Percentiles rank a stretch among this genome's conserved stretches.
Conservation (phyloP, 23 tunicate genomes). For the Trididemnum nubilum region DNA sequence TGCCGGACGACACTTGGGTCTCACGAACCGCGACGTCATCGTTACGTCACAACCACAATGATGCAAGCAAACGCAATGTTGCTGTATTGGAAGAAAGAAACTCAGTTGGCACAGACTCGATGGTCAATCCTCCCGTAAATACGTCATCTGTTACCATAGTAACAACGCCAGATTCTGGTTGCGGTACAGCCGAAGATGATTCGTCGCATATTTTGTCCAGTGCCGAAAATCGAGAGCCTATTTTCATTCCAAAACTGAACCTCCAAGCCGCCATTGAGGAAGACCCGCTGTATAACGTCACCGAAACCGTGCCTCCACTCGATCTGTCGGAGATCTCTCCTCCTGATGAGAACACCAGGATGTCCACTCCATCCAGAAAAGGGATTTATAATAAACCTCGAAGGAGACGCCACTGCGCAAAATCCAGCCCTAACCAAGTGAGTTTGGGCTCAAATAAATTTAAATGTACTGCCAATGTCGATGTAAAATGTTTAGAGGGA, state of each 20-base stretch:
- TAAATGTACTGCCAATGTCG: no score
- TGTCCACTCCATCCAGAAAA: conserved; percentile 6
- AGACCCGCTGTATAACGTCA: conserved; percentile 18
- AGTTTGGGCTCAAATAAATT: conserved; percentile 12
- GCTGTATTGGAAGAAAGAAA: neutral
- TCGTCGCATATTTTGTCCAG: neutral
- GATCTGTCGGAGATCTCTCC: conserved; percentile 63
- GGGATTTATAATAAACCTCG: conserved; percentile 18
- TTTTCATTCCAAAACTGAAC: conserved; percentile 73
- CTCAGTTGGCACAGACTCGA: neutral
- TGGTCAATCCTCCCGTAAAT: neutral
- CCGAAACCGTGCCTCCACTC: conserved; percentile 45
- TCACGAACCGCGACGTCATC: neutral
- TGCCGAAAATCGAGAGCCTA: neutral
- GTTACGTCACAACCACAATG: neutral
- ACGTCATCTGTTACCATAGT: conserved; percentile 37
- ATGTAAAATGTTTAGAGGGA: no score
- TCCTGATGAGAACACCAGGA: conserved; percentile 33
- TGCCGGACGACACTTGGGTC: neutral
- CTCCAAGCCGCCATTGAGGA: conserved; percentile 52
- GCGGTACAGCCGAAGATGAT: conserved; percentile 65
- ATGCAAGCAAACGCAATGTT: neutral
- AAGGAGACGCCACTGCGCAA: conserved; percentile 21
- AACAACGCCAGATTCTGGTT: conserved; percentile 89
- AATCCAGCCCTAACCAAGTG: conserved; percentile 30